These are phyloP conservation scores for Argyrosomus japonicus DNA, from an alignment of 2,113 vertebrate species.

Conservation along the genomic window DNA sequence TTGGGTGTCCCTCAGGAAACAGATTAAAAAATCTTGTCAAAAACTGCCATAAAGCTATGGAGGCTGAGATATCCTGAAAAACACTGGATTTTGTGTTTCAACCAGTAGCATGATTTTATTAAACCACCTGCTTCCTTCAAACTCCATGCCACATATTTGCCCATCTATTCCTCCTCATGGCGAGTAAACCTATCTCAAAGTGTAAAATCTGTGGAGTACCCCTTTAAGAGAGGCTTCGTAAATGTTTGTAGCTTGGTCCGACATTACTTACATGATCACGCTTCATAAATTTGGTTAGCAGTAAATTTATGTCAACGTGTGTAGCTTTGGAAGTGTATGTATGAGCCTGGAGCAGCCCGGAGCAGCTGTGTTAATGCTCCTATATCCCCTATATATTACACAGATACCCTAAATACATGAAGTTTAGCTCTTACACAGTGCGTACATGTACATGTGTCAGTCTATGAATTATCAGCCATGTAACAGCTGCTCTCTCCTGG, in stretches of 20 bases:
- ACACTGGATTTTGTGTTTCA: background rate
- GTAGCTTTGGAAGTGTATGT: background rate
- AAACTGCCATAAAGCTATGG: no score
- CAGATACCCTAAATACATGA: constrained; percentile 1
- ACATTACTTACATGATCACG: no score
- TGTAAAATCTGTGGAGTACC: background rate
- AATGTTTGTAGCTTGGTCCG: background rate
- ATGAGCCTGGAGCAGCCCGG: background rate
- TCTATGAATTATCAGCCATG: constrained; percentile 20
- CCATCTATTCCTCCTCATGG: background rate
- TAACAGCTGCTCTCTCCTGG: constrained; percentile 51
- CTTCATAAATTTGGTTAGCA: background rate
- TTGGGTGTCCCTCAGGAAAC: background rate
- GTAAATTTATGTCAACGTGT: background rate
- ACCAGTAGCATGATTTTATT: background rate
- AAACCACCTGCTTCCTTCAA: background rate
- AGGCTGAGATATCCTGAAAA: background rate
- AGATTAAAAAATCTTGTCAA: background rate
- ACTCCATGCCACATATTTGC: background rate
- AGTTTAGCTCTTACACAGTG: background rate
- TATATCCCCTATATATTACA: constrained; percentile 29
- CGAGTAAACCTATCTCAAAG: background rate
- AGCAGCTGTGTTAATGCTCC: constrained; percentile 24
- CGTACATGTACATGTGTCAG: constrained; percentile 14
- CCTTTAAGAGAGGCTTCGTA: background rate